A percentile compares a stretch with the other conserved stretches of the same genome.
These are phyloP conservation scores for Torymus texanus DNA, from an alignment of 2,888 invertebrate genomes.

Conservation along the genomic window DNA sequence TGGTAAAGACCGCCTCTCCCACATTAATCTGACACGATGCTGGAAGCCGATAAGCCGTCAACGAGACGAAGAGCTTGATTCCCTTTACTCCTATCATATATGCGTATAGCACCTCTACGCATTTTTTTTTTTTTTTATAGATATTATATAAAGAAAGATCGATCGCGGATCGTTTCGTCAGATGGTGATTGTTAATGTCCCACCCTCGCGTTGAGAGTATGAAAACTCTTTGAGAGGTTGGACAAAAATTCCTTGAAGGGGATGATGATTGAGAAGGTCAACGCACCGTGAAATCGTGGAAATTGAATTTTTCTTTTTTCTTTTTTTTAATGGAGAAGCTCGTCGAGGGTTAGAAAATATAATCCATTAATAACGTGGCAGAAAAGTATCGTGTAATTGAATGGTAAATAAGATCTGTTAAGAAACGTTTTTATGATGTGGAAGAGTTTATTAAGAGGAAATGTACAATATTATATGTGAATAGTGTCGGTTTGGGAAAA, in stretches of 20 bases:
- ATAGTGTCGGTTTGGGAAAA: too few species aligned
- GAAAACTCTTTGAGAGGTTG: too few species aligned
- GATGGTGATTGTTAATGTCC: conserved; percentile 38
- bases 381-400: neutral
- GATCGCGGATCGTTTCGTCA: conserved; percentile 27
- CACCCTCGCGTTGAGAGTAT: conserved; percentile 4
- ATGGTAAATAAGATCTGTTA: neutral
- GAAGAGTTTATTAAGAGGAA: too few species aligned
- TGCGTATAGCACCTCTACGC: too few species aligned
- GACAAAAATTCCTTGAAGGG: too few species aligned
- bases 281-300: conserved; percentile 6
- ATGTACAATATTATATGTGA: too few species aligned
- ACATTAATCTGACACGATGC: conserved; percentile 64
- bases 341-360: conserved; percentile 1
- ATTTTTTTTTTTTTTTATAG: too few species aligned
- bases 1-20: conserved; percentile 54
- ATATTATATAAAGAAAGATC: too few species aligned
- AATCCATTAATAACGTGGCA: neutral
- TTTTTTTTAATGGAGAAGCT: too few species aligned
- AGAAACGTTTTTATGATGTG: neutral
- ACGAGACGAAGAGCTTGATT: neutral
- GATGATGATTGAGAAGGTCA: neutral
- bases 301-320: neutral
- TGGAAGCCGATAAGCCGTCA: conserved; percentile 62
- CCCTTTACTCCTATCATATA: neutral